Evolutionary conservation across 2,113 vertebrate species (phyloP), one percentile per base, ranked within the genome.

Genomic region (Osmerus eperlanus): DNA sequence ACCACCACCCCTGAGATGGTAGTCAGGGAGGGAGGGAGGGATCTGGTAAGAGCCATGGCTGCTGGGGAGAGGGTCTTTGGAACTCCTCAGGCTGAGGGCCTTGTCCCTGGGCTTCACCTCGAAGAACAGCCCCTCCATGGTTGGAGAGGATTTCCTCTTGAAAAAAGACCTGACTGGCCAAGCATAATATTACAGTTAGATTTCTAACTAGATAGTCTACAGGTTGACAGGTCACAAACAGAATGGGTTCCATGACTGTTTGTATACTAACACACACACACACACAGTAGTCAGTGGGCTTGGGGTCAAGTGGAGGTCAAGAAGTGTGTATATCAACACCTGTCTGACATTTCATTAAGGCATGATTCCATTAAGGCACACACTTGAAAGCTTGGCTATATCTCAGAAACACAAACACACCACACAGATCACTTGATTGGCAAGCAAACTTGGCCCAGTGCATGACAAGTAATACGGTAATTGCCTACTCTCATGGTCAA

Each of bases 61-160:
- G 15, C 76, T 70, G n/a, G 62, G 36, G 23, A 0, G 3, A 15
- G 76, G 70, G 16, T 75, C 79, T 21, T 82, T 28, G 15, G 67
- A 75, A 23, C 15, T 71, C 21, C 55, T 19, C 36, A 62, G 59
- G 16, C 29, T 67, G 2, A 19, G 64, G 21, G 36, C 21, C 25
- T 85, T 61, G 15, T 62, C 53, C 77, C 65, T 77, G 70, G 79
- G 78, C 68, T 91, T 92, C 68, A 89, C 89, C 62, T 90, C 86
- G 71, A 92, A 92, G 81, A 79, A 92, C 32, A 91, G 81, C 4
- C 91, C 91, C 76, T 92, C 89, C 90, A 91, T 92, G 69, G 63
- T 65, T 66, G 65, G 52, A 70, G 71, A 63, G 51, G 59, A 67
- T 29, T 47, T 25, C 63, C 61, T 65, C 21, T 62, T 29, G 21